Base-by-base conservation (phyloP, 2,888 invertebrate species). In the Meiosimyza platycephala region DNA sequence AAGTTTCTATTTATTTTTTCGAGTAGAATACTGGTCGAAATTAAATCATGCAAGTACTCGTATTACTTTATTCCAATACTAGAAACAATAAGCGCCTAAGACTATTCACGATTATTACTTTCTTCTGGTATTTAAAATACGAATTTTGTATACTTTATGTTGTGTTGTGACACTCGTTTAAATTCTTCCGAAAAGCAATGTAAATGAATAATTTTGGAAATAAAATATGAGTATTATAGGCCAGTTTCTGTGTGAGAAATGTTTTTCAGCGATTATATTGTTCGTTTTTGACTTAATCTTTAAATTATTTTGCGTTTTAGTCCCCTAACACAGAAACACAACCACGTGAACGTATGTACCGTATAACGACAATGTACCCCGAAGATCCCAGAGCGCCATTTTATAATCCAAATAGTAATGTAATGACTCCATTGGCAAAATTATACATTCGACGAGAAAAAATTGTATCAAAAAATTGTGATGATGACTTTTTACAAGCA, bases 341-440 rank as follows among this genome's bases (percentile, higher is more conserved):
- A 11, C 95, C 95, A 0, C 92, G 93, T 73, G 95, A 97, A 85
- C 90, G 91, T 78, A 98, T 99, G 89, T 93, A 92, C 81, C 91
- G 92, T 74, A 98, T 99, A 80, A 98, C 98, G 0, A 93, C 94
- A 3, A 94, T 92, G 87, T 95, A 93, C 86, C 98, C 98, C 0
- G 95, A 95, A 86, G 95, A 98, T 88, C 93, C 94, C 0, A 90
- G 94, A 74, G 94, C 97, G 0, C 99, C 99, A 0, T 99, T 99
- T 88, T 98, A 95, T 88, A 93, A 95, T 84, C 91, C 93, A 0
- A 87, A 89, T 4, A 89, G 89, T 4, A 81, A 85, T 28, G 90
- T 90, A 70, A 93, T 99, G 90, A 90, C 91, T 52, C 96, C 99
- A 0, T 87, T 99, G 85, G 99, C 98, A 0, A 90, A 89, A 48